Conservation (phyloP, 2,888 invertebrate species). For the Drosophila anomelani region DNA sequence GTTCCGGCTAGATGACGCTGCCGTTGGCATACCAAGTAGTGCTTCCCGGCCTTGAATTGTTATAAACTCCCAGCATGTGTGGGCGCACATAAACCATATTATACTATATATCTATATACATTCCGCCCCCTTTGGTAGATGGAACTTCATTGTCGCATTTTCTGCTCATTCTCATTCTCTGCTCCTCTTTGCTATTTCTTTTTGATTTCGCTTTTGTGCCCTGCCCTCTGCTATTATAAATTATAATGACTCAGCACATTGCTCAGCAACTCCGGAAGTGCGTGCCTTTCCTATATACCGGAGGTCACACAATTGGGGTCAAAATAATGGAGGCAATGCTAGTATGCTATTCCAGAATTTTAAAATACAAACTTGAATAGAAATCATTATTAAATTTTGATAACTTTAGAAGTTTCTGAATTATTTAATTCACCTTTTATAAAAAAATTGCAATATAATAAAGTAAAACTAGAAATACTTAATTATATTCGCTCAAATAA, state of each 20-base stretch:
- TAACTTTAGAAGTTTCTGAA: too few species aligned
- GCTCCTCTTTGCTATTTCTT: conserved; percentile 16
- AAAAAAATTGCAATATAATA: too few species aligned
- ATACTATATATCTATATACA: not conserved
- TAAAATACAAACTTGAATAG: not conserved
- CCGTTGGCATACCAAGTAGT: conserved; percentile 66
- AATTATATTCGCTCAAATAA: not conserved
- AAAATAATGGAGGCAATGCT: not conserved
- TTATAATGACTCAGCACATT: conserved; percentile 76
- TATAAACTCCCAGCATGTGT: conserved; percentile 57
- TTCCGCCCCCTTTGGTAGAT: conserved; percentile 20
- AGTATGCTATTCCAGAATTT: not conserved
- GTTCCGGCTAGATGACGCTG: conserved; percentile 54
- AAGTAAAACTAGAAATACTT: too few species aligned
- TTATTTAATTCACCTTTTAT: too few species aligned
- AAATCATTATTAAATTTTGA: too few species aligned
- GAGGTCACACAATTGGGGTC: conserved; percentile 5
- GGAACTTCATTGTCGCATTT: conserved; percentile 72
- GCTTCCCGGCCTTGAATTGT: conserved; percentile 67
- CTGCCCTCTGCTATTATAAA: conserved; percentile 61
- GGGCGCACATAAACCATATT: conserved; percentile 22
- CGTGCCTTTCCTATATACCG: conserved; percentile 46
- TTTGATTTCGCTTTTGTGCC: conserved; percentile 24
- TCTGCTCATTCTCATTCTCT: conserved; percentile 40
- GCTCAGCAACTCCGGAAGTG: conserved; percentile 57